These are phyloP conservation scores for Didymodactylos carnosus DNA, from an alignment of 2,888 invertebrate genomes.

Conservation along the genomic window DNA sequence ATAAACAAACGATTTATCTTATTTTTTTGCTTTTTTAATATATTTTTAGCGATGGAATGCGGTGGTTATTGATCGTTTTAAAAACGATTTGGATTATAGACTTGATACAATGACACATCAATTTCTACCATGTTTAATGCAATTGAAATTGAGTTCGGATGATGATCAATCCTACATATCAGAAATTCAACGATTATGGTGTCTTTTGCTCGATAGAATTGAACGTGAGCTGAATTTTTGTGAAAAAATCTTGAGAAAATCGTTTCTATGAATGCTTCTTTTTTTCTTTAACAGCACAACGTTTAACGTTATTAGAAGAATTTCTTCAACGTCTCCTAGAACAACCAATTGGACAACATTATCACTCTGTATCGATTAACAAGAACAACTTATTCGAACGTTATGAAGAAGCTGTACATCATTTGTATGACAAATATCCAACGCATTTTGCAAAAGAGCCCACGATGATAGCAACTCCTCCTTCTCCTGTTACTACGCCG, in stretches of 20 bases:
- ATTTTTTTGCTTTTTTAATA: background rate
- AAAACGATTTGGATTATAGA: background rate
- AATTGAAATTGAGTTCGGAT: background rate
- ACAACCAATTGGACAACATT: slow-evolving; percentile 2
- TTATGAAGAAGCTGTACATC: slow-evolving; percentile 1
- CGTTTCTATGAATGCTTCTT: too few species aligned
- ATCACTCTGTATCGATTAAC: slow-evolving; percentile 7
- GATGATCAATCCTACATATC: background rate
- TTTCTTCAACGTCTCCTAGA: slow-evolving; percentile 11
- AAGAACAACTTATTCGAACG: slow-evolving; percentile 3
- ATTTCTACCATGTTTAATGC: slow-evolving; percentile 11
- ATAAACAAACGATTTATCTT: background rate
- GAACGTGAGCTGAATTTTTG: background rate
- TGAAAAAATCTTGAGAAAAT: too few species aligned
- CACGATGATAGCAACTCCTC: too few species aligned
- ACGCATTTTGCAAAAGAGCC: too few species aligned
- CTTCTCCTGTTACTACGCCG: too few species aligned
- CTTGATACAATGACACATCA: slow-evolving; percentile 6
- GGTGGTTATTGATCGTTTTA: background rate
- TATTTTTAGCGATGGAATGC: background rate
- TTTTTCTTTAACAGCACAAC: background rate
- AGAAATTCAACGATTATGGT: slow-evolving; percentile 10
- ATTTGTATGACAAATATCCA: background rate
- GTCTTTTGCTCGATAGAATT: background rate
- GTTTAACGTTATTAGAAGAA: background rate